These are phyloP conservation scores for Tor tambroides DNA, from an alignment of 2,113 vertebrate species.

Conservation along the genomic window DNA sequence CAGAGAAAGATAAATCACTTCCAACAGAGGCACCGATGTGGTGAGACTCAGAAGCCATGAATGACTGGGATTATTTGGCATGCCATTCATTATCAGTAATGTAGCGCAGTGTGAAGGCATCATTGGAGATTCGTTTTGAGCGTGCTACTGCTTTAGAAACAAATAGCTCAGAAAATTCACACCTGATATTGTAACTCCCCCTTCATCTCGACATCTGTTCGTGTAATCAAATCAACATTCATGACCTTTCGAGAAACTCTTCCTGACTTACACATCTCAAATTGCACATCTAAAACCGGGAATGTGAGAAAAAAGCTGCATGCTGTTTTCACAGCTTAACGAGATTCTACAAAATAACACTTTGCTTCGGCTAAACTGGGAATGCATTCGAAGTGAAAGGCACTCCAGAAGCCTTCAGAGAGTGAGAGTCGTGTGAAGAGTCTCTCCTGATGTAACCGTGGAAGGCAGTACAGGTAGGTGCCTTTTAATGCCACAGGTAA, in stretches of 20 bases:
- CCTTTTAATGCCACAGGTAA: not conserved
- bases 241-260: slow-evolving; percentile 27
- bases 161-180: slow-evolving; percentile 9
- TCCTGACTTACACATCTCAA: not conserved
- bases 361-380: not conserved
- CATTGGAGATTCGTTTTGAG: not conserved
- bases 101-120: not conserved
- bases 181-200: slow-evolving; percentile 12
- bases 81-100: slow-evolving; percentile 19
- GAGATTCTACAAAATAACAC: slow-evolving; percentile 26
- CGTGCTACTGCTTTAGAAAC: not conserved
- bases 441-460: slow-evolving; percentile 22
- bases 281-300: slow-evolving; percentile 1
- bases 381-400: not conserved
- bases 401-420: not conserved
- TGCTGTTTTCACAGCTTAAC: slow-evolving; percentile 20
- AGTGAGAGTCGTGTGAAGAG: slow-evolving; percentile 4
- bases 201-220: slow-evolving; percentile 1
- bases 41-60: not conserved
- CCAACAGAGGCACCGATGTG: not conserved
- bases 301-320: not conserved
- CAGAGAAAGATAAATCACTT: not conserved
- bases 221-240: slow-evolving; percentile 33
- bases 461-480: not conserved
- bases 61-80: slow-evolving; percentile 11